Conservation (phyloP, 35 echinoderm and acorn worm genomes). For the Acanthaster planci region DNA sequence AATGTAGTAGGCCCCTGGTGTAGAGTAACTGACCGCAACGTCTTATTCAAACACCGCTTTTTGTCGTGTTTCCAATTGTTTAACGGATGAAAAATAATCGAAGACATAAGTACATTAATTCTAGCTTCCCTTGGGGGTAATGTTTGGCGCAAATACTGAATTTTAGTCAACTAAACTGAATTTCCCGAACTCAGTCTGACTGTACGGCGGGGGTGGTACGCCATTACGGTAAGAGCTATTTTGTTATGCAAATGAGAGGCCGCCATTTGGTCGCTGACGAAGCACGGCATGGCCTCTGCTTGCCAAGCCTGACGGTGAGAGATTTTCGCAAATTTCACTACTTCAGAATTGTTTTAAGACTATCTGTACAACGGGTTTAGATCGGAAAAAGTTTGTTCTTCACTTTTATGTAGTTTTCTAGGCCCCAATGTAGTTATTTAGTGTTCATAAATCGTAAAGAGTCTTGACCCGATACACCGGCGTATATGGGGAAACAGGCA, state of each 20-base stretch:
- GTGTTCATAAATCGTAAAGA: conserved; percentile 35
- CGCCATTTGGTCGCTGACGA: conserved; percentile 35
- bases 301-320: conserved; percentile 9
- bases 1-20: no score
- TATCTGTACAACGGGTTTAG: neutral
- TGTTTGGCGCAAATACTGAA: neutral
- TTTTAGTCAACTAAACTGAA: neutral
- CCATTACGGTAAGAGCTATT: conserved; percentile 26
- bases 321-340: conserved; percentile 40
- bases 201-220: conserved; percentile 6
- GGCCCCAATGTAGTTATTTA: conserved; percentile 15
- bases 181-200: neutral
- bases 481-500: neutral
- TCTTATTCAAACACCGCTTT: neutral
- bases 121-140: neutral
- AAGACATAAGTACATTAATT: neutral
- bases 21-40: no score
- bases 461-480: neutral
- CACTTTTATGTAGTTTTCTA: conserved; percentile 47
- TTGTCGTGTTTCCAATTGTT: neutral
- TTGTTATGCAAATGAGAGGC: conserved; percentile 68
- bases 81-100: neutral
- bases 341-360: conserved; percentile 24
- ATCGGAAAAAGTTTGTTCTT: conserved; percentile 55
- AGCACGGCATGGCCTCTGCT: neutral